These are phyloP conservation scores for Tragulus kanchil DNA, from an alignment of 2,113 vertebrate genomes.

Conservation along the genomic window DNA sequence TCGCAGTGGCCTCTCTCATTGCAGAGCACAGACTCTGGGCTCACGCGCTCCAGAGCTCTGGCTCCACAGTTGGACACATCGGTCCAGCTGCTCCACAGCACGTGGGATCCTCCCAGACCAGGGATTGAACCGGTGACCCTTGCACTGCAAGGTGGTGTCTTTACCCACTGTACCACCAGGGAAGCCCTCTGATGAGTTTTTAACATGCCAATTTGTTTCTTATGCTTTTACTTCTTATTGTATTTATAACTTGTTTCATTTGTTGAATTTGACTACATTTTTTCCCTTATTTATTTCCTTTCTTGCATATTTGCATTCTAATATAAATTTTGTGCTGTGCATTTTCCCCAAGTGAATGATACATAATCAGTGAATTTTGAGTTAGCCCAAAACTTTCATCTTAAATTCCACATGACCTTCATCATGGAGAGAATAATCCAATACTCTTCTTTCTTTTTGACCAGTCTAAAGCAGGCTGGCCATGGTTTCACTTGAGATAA, in stretches of 20 bases:
- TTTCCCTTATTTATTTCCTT: neutral
- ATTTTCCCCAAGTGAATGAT: neutral
- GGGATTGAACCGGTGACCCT: too few species aligned
- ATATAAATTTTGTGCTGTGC: neutral
- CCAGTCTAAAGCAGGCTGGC: neutral
- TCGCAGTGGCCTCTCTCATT: too few species aligned
- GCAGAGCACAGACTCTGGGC: too few species aligned
- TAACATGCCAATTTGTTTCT: neutral
- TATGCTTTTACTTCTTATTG: neutral
- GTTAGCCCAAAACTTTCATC: neutral
- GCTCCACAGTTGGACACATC: too few species aligned
- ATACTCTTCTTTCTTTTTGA: neutral
- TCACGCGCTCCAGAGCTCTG: too few species aligned
- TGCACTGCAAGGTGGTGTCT: too few species aligned
- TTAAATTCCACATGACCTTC: neutral
- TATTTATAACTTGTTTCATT: neutral
- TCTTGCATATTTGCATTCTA: neutral
- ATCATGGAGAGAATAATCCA: neutral
- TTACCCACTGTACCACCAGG: too few species aligned
- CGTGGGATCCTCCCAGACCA: too few species aligned
- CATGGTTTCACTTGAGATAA: neutral
- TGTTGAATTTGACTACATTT: neutral
- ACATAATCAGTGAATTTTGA: neutral
- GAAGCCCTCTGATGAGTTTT: neutral
- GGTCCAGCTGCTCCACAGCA: too few species aligned